Percentiles rank a stretch among this genome's conserved stretches.
Evolutionary conservation across 92 coral and sea anemone genomes (phyloP).

Genomic region (Muricea muricata): DNA sequence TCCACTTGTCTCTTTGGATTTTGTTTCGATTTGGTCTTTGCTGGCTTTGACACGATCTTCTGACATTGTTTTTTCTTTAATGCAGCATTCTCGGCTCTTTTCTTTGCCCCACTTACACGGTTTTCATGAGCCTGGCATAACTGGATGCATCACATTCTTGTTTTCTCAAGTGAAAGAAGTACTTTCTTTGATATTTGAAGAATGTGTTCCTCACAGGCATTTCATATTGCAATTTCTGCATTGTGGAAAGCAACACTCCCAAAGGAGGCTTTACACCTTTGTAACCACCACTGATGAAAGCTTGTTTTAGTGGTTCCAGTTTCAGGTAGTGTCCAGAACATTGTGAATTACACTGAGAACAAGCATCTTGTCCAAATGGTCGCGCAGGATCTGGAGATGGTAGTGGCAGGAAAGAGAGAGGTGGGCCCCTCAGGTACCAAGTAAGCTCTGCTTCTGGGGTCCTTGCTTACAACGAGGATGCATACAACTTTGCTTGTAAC

Average conservation of each 20-base stretch:
- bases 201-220: slow-evolving; percentile 34
- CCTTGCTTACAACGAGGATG: slow-evolving; percentile 57
- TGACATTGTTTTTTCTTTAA: not conserved
- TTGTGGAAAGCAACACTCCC: slow-evolving; percentile 4
- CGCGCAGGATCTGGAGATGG: slow-evolving; percentile 49
- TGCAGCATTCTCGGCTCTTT: not conserved
- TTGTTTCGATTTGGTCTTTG: not conserved
- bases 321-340: not conserved
- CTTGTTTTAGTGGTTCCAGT: not conserved
- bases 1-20: not conserved
- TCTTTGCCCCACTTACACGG: slow-evolving; percentile 34
- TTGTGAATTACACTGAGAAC: not conserved
- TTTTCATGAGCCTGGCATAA: slow-evolving; percentile 36
- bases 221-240: slow-evolving; percentile 22
- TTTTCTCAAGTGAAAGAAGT: slow-evolving; percentile 35
- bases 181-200: slow-evolving; percentile 4
- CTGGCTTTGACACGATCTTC: too few species aligned
- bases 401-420: slow-evolving; percentile 41
- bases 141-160: slow-evolving; percentile 40
- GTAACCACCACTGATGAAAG: slow-evolving; percentile 12
- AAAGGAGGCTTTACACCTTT: slow-evolving; percentile 1
- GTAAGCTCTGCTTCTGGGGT: slow-evolving; percentile 25
- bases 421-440: slow-evolving; percentile 54
- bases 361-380: slow-evolving; percentile 35
- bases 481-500: slow-evolving; percentile 38